Evolutionary conservation across 2,797 vertebrate species (phyloP).

Genomic region (Silurus aristotelis): DNA sequence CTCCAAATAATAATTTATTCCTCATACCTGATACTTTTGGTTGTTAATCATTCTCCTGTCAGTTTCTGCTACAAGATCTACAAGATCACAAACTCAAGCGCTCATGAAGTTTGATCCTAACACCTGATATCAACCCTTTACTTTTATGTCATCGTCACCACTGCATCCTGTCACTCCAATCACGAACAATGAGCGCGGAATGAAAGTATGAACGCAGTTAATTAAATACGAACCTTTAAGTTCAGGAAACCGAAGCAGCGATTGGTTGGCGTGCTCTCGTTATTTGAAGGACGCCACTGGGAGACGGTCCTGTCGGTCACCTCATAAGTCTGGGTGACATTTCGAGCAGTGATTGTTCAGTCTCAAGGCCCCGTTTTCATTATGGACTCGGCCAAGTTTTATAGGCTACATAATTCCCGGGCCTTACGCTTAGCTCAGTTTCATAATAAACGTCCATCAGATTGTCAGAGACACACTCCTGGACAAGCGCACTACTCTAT

Average conservation of each 20-base stretch:
- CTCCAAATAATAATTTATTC: neutral
- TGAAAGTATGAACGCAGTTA: neutral
- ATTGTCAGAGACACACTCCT: slow-evolving; percentile 19
- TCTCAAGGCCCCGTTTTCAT: slow-evolving; percentile 57
- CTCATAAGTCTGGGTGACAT: slow-evolving; percentile 56
- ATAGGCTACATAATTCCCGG: slow-evolving; percentile 57
- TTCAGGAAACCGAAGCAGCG: neutral
- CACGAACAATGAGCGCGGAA: neutral
- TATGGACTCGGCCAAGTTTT: slow-evolving; percentile 50
- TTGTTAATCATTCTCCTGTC: neutral
- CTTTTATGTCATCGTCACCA: neutral
- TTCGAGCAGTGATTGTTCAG: slow-evolving; percentile 50
- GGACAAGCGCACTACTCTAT: slow-evolving; percentile 18
- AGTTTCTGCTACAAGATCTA: neutral
- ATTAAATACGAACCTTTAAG: slow-evolving; percentile 2
- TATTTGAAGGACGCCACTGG: slow-evolving; percentile 41
- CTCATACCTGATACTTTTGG: neutral
- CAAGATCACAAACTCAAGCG: neutral
- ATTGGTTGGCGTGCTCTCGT: neutral
- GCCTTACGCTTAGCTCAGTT: slow-evolving; percentile 35
- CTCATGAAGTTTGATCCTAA: neutral
- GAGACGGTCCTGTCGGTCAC: slow-evolving; percentile 29
- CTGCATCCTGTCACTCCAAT: neutral
- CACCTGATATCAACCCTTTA: neutral
- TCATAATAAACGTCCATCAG: slow-evolving; percentile 52